phyloP scores from a whole-genome alignment of 2,113 vertebrate genomes.

The Myrmecobius fasciatus region DNA sequence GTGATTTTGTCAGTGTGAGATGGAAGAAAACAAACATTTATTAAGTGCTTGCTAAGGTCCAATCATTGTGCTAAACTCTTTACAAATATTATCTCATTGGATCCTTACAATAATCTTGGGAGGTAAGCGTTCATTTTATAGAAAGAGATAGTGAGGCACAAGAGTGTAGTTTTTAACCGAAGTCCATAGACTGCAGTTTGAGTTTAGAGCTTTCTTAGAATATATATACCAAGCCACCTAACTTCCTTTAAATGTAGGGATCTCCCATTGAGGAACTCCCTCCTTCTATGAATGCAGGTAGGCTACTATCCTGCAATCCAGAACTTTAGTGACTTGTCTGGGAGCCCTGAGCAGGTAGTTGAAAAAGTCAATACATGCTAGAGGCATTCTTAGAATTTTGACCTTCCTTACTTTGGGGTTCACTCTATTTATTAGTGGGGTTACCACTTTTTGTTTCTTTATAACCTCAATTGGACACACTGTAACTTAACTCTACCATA shows the following conservation, averaged over 20 bases:
- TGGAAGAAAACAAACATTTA: not conserved
- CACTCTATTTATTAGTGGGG: not conserved
- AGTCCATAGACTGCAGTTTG: not conserved
- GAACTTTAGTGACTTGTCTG: too few species aligned
- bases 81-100: not conserved
- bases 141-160: not conserved
- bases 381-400: not conserved
- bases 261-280: not conserved
- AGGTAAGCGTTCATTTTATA: not conserved
- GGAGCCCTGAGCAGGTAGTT: not conserved
- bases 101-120: not conserved
- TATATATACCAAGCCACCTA: not conserved
- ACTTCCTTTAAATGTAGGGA: not conserved
- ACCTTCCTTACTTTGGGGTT: not conserved
- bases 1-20: not conserved
- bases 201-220: not conserved
- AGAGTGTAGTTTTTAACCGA: not conserved
- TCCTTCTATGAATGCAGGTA: not conserved
- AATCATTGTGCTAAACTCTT: not conserved
- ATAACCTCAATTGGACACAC: not conserved
- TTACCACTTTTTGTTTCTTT: not conserved
- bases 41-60: not conserved
- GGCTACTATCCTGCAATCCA: not conserved
- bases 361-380: not conserved
- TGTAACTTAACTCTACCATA: too few species aligned